phyloP scores from a whole-genome alignment of 2,888 invertebrate genomes.

The Unio delphinus region DNA sequence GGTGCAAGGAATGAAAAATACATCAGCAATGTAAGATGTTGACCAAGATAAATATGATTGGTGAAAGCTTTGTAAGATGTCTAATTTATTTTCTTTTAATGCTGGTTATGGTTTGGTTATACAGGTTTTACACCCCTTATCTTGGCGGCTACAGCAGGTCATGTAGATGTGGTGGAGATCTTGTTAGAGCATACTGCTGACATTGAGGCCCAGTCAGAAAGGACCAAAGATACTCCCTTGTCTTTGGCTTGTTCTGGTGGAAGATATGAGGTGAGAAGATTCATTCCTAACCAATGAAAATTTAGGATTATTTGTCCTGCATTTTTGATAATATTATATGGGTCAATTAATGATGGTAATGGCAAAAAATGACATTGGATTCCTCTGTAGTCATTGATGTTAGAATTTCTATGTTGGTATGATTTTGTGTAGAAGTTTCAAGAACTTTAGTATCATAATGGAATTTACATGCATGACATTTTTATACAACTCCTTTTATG shows the following conservation, averaged over 20 bases:
- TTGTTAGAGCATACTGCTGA: slow-evolving; percentile 95
- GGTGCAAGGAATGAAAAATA: too few relatives aligned
- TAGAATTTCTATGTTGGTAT: too few relatives aligned
- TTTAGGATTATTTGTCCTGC: neutral
- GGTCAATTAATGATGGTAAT: too few relatives aligned
- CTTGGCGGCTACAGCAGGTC: slow-evolving; percentile 96
- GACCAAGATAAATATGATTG: too few relatives aligned
- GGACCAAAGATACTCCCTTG: slow-evolving; percentile 98
- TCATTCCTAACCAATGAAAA: neutral
- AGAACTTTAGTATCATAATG: too few relatives aligned
- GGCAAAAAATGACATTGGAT: too few relatives aligned
- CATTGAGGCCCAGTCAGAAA: slow-evolving; percentile 97
- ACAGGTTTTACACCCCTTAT: slow-evolving; percentile 95
- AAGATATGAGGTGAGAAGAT: slow-evolving; percentile 83
- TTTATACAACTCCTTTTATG: too few relatives aligned
- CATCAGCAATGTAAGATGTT: too few relatives aligned
- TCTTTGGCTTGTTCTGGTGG: slow-evolving; percentile 98
- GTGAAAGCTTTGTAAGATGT: neutral
- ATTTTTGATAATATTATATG: neutral
- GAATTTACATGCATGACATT: too few relatives aligned
- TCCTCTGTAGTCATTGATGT: too few relatives aligned
- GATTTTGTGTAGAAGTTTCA: too few relatives aligned
- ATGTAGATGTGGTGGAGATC: slow-evolving; percentile 89
- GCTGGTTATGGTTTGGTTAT: slow-evolving; percentile 1
- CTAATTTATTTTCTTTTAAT: neutral